phyloP scores from a whole-genome alignment of 2,113 vertebrate genomes.

The Halichoeres trimaculatus region DNA sequence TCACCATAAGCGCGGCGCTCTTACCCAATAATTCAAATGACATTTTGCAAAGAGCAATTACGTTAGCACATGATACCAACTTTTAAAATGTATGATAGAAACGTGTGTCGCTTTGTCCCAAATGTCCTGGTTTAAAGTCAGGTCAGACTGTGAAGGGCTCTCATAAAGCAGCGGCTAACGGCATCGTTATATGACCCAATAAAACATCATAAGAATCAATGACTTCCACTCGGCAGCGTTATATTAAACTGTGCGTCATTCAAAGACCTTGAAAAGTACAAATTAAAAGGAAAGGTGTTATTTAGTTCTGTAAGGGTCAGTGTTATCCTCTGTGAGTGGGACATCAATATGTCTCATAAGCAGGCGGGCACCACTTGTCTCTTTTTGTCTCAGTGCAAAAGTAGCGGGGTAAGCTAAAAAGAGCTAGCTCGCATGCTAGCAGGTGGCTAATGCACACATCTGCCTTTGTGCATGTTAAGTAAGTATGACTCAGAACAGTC shows the following conservation, averaged over 20 bases:
- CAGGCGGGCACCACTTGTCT: not conserved
- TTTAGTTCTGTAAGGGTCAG: not conserved
- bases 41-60: not conserved
- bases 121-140: not conserved
- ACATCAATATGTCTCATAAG: not conserved
- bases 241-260: not conserved
- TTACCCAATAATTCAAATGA: not conserved
- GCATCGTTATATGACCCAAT: not conserved
- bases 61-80: not conserved
- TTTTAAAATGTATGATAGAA: too few species aligned
- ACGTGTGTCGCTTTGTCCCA: not conserved
- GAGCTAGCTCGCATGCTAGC: slow-evolving; percentile 52
- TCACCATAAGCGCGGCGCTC: slow-evolving; percentile 10
- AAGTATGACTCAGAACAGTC: not conserved
- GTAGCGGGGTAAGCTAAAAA: slow-evolving; percentile 43
- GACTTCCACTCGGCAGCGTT: not conserved
- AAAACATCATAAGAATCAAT: slow-evolving; percentile 3
- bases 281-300: not conserved
- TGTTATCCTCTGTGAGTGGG: not conserved
- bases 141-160: not conserved
- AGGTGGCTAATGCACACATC: not conserved
- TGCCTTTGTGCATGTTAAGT: not conserved
- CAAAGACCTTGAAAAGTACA: not conserved
- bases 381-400: slow-evolving; percentile 24
- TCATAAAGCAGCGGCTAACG: not conserved